phyloP scores from a whole-genome alignment of 2,888 invertebrate genomes.

The Tetanocera ferruginea region DNA sequence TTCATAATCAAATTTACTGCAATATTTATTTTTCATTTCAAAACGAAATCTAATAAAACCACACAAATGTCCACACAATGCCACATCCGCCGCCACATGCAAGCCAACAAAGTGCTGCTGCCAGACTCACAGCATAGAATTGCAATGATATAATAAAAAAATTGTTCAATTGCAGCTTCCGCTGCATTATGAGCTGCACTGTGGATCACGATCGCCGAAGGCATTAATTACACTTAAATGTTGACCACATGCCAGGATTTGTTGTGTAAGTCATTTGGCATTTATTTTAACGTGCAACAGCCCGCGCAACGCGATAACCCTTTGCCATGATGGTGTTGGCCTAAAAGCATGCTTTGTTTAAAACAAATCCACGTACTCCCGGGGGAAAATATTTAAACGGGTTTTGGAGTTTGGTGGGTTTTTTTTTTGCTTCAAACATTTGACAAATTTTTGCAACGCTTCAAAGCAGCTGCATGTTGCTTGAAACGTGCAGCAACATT shows the following conservation, averaged over 20 bases:
- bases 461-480: constrained; percentile 19
- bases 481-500: constrained; percentile 9
- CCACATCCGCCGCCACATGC: background rate
- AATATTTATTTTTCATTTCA: constrained; percentile 57
- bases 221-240: constrained; percentile 70
- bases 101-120: background rate
- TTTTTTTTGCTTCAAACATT: background rate
- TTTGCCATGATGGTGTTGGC: background rate
- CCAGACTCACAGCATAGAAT: background rate
- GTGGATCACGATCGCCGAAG: constrained; percentile 56
- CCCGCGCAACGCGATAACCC: background rate
- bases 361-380: constrained; percentile 25
- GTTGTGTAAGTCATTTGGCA: constrained; percentile 42
- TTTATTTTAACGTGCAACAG: constrained; percentile 33
- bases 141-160: background rate
- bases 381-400: constrained; percentile 9
- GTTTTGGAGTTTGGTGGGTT: background rate
- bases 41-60: constrained; percentile 36
- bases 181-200: constrained; percentile 42
- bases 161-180: constrained; percentile 46
- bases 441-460: constrained; percentile 24
- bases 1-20: constrained; percentile 59
- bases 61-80: constrained; percentile 22
- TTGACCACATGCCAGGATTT: constrained; percentile 70
- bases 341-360: constrained; percentile 37